phyloP scores from a whole-genome alignment of 2,797 vertebrate genomes.

The Myiothlypis coronata region DNA sequence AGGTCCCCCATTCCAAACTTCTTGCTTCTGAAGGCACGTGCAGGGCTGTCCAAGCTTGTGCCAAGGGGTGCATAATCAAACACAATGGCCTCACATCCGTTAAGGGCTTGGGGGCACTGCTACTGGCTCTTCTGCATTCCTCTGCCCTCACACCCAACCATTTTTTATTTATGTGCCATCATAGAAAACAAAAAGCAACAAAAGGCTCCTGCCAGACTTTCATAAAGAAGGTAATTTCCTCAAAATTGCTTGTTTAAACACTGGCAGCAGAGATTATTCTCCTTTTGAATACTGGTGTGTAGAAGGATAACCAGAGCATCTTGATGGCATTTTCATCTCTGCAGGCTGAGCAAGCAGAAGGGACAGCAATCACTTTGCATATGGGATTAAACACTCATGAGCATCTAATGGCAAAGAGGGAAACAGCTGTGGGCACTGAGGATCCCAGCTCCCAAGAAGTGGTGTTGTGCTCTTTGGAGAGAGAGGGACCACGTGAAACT shows the following conservation, averaged over 20 bases:
- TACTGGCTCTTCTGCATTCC: neutral
- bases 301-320: neutral
- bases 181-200: neutral
- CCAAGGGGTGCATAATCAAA: rapidly evolving
- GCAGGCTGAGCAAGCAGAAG: neutral
- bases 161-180: neutral
- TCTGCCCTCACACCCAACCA: neutral
- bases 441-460: neutral
- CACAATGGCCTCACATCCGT: rapidly evolving
- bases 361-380: neutral
- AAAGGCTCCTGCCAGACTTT: neutral
- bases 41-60: neutral
- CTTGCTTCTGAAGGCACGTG: neutral
- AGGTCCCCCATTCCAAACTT: neutral
- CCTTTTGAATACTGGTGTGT: neutral
- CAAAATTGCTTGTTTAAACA: neutral
- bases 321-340: neutral
- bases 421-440: neutral
- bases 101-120: neutral
- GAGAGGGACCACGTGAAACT: rapidly evolving
- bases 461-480: neutral
- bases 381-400: neutral
- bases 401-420: neutral
- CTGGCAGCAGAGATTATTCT: neutral
- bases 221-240: neutral